Percentiles rank a stretch among this genome's conserved stretches.
These are phyloP conservation scores for Dinomys branickii DNA, from an alignment of 2,113 vertebrate genomes.

Conservation along the genomic window DNA sequence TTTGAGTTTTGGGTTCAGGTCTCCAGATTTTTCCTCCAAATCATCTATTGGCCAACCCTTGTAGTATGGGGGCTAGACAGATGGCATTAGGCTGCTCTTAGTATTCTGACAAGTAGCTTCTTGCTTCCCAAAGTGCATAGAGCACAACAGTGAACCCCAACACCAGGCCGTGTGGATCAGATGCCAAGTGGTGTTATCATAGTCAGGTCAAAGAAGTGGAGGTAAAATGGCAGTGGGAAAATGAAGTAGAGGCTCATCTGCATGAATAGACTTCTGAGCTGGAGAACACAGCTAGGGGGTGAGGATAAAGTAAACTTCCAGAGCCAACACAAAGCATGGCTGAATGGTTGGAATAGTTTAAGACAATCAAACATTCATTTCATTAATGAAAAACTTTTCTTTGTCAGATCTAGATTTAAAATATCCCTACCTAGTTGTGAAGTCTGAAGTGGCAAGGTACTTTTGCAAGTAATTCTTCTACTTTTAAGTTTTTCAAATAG, in stretches of 20 bases:
- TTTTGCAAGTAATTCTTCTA: not conserved
- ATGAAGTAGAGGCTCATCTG: not conserved
- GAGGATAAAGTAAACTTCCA: not conserved
- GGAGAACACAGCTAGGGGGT: not conserved
- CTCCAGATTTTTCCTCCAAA: not conserved
- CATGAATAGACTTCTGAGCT: not conserved
- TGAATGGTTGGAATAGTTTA: not conserved
- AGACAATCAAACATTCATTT: not conserved
- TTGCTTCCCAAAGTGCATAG: not conserved
- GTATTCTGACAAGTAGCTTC: not conserved
- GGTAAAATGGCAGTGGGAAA: not conserved
- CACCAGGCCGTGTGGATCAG: not conserved
- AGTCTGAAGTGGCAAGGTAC: not conserved
- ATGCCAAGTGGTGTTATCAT: not conserved
- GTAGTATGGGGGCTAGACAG: not conserved
- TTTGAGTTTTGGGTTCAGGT: not conserved
- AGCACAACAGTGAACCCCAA: not conserved
- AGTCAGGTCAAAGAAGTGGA: not conserved
- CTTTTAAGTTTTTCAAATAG: not conserved
- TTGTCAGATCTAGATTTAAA: not conserved
- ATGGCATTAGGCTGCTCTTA: not conserved
- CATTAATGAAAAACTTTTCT: not conserved
- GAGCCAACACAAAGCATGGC: not conserved
- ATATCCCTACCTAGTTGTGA: not conserved
- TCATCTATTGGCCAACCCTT: not conserved